Base-by-base conservation (phyloP, 1,140 invertebrate genomes). In the Heliconius himera region DNA sequence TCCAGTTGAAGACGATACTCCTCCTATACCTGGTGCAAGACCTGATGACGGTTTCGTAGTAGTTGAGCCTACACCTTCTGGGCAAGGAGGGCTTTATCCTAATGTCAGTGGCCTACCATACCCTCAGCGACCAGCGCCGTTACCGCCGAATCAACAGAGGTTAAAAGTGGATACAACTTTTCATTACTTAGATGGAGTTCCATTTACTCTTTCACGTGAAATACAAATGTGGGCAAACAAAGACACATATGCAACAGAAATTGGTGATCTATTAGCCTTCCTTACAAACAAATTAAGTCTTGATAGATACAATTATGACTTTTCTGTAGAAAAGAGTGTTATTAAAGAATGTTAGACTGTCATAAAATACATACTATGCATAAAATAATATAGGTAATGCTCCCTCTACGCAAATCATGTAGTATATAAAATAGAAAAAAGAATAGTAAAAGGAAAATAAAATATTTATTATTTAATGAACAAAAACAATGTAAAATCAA, bases 111-210 rank as follows among this genome's bases (percentile, higher is more conserved):
- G 90, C 20, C n/a, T 76, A 8, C 82, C 85, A 20, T 85, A 83
- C 33, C 88, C 89, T 5, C 79, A 83, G 51, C 85, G 93, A n/a
- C 89, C 90, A 29, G 91, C 91, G 5, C 93, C 93, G 20, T 87
- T 89, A 3, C 93, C 92, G 18, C 83, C 90, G 2, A 74, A 87
- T 1, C 88, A 89, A 72, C 75, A 26, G 82, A 84, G 81, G 11
- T 46, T 54, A 13, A 76, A 78, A 54, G 72, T 74, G 11, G 90
- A 93, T 41, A 87, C 84, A 75, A 83, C 79, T 1, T 94, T 94
- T 76, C 92, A 94, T 82, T 94, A 94, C 71, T 82, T 94, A 8
- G 91, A 94, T 85, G 93, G 93, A 51, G 93, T 94, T 13, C 93
- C 93, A 0, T 94, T 94, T 73, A 81, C 85, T 0, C 70, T 94